Evolutionary conservation across 1,140 invertebrate genomes (phyloP).

Genomic region (Brachystomella parvula): DNA sequence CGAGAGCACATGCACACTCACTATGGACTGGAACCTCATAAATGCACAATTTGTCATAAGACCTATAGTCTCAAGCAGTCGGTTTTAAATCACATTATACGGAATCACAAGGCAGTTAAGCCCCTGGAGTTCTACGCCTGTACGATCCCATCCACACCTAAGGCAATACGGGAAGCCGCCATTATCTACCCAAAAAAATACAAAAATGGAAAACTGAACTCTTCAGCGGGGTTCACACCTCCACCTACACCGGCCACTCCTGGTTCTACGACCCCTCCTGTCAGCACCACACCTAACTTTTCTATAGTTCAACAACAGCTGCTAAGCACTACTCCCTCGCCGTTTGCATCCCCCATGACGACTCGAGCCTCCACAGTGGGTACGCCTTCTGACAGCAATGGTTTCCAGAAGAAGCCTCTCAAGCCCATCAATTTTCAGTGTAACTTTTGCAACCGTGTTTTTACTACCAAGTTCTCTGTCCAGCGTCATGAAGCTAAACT

Average conservation of each 20-base stretch:
- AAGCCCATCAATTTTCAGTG: constrained; percentile 4
- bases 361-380: neutral
- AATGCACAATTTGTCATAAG: constrained; percentile 9
- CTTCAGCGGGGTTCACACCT: neutral
- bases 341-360: no score
- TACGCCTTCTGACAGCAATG: constrained; percentile 1
- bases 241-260: neutral
- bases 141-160: neutral
- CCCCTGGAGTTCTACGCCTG: neutral
- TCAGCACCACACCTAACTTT: neutral
- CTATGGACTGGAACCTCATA: constrained; percentile 4
- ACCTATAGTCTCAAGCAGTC: constrained; percentile 4
- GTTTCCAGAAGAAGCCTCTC: neutral
- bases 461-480: neutral
- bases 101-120: constrained; percentile 2
- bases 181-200: neutral
- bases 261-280: neutral
- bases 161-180: neutral
- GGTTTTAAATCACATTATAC: neutral
- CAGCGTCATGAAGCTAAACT: constrained; percentile 1
- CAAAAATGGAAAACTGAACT: constrained; percentile 4
- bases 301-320: neutral
- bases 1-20: constrained; percentile 4
- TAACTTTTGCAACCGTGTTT: constrained; percentile 1
- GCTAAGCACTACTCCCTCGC: neutral